These are phyloP conservation scores for Caretta caretta DNA, from an alignment of 2,113 vertebrate genomes.

Conservation along the genomic window DNA sequence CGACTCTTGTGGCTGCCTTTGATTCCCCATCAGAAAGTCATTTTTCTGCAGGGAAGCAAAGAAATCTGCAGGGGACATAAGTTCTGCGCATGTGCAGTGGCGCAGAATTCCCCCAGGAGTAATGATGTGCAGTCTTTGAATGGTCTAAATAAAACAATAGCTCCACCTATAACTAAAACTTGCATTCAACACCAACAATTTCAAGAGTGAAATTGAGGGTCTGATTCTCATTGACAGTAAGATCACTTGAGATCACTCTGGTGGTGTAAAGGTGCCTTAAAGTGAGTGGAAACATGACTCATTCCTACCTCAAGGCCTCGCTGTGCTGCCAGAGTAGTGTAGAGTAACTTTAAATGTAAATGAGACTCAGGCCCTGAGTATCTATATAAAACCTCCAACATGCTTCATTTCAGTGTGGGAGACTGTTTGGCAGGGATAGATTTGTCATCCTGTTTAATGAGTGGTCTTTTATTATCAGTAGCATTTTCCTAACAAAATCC, in stretches of 20 bases:
- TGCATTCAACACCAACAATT: too few relatives aligned
- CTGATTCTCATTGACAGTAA: not conserved
- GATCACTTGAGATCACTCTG: not conserved
- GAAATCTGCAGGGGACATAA: too few relatives aligned
- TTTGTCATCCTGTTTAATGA: too few relatives aligned
- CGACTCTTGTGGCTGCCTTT: too few relatives aligned
- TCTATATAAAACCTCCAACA: not conserved
- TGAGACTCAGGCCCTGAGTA: not conserved
- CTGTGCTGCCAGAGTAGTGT: not conserved
- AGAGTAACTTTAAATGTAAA: not conserved
- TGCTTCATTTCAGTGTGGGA: not conserved
- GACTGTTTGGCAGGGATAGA: too few relatives aligned
- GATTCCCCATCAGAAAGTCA: too few relatives aligned
- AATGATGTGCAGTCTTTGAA: not conserved
- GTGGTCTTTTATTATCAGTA: too few relatives aligned
- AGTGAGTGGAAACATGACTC: not conserved
- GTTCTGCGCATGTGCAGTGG: too few relatives aligned
- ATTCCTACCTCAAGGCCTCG: not conserved
- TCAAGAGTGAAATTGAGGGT: not conserved
- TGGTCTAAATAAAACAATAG: accelerated
- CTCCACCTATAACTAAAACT: not conserved
- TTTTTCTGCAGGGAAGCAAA: too few relatives aligned
- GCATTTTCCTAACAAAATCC: too few relatives aligned
- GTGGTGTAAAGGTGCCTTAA: not conserved
- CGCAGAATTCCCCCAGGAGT: too few relatives aligned